Percentiles rank a stretch among this genome's conserved stretches.
These are phyloP conservation scores for Ammodytes dubius DNA, from an alignment of 2,113 vertebrate species.

Conservation along the genomic window DNA sequence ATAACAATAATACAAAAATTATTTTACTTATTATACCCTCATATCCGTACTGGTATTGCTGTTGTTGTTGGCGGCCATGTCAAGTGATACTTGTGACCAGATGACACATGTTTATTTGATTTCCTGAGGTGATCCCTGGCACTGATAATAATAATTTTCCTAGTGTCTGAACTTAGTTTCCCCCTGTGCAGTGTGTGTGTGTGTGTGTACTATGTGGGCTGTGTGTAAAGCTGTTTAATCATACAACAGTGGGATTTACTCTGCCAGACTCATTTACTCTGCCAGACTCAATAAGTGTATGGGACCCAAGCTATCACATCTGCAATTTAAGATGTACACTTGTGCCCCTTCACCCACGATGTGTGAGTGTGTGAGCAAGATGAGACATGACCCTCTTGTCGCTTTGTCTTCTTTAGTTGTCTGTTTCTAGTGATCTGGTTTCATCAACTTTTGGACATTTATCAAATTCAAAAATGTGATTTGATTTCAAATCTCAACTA, in stretches of 20 bases:
- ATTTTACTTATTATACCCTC: background rate
- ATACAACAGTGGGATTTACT: constrained; percentile 4
- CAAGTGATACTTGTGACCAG: constrained; percentile 48
- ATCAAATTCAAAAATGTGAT: constrained; percentile 4
- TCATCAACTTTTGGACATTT: constrained; percentile 10
- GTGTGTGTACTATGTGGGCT: constrained; percentile 29
- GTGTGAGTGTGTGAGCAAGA: constrained; percentile 45
- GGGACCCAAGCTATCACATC: background rate
- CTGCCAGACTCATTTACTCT: constrained; percentile 28
- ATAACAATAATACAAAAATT: background rate
- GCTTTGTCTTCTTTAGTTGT: constrained; percentile 1
- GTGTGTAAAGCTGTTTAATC: constrained; percentile 59
- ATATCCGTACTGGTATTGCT: background rate
- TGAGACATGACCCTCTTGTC: constrained; percentile 29
- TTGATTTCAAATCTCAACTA: background rate
- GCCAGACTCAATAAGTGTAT: constrained; percentile 58
- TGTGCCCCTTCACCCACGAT: constrained; percentile 14
- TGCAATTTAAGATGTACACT: constrained; percentile 66
- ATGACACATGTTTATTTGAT: constrained; percentile 57
- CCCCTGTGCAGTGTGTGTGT: constrained; percentile 25
- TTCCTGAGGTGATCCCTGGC: constrained; percentile 47
- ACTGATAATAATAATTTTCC: constrained; percentile 67
- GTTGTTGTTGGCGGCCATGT: background rate
- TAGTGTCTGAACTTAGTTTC: constrained; percentile 52
- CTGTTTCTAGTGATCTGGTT: constrained; percentile 3